phyloP scores from a whole-genome alignment of 2,113 vertebrate species.

The Podilymbus podiceps region DNA sequence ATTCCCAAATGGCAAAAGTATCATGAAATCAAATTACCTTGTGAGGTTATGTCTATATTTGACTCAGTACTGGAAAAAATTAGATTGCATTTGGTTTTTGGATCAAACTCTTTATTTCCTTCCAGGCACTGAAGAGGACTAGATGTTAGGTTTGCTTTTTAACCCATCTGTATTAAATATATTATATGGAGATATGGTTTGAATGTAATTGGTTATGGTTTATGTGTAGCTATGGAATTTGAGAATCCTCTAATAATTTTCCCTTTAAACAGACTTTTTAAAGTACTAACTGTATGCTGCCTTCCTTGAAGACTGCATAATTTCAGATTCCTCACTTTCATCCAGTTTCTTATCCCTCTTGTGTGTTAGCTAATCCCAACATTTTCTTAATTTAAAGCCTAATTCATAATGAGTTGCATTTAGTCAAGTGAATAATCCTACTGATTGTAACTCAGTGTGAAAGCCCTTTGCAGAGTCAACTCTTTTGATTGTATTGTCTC shows the following conservation, averaged over 20 bases:
- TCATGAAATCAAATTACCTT: not conserved
- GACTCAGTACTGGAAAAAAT: conserved; percentile 8
- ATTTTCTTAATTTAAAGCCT: not conserved
- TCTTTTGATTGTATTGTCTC: not conserved
- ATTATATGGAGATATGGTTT: not conserved
- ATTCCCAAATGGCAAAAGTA: not conserved
- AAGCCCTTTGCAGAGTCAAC: not conserved
- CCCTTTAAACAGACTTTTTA: not conserved
- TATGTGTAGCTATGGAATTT: conserved; percentile 5
- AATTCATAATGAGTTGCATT: not conserved
- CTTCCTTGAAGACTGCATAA: not conserved
- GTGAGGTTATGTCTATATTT: not conserved
- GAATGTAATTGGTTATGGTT: not conserved
- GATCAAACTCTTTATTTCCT: not conserved
- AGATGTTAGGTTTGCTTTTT: not conserved
- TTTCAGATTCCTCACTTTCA: not conserved
- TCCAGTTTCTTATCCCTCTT: not conserved
- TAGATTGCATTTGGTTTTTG: not conserved
- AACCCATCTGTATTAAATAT: conserved; percentile 27
- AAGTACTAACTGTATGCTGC: not conserved
- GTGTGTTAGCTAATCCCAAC: not conserved
- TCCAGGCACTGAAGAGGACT: not conserved
- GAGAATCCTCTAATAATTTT: not conserved
- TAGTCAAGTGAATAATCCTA: not conserved
- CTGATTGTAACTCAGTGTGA: not conserved